Conservation (phyloP, 2,113 vertebrate species). For the Gopherus flavomarginatus region DNA sequence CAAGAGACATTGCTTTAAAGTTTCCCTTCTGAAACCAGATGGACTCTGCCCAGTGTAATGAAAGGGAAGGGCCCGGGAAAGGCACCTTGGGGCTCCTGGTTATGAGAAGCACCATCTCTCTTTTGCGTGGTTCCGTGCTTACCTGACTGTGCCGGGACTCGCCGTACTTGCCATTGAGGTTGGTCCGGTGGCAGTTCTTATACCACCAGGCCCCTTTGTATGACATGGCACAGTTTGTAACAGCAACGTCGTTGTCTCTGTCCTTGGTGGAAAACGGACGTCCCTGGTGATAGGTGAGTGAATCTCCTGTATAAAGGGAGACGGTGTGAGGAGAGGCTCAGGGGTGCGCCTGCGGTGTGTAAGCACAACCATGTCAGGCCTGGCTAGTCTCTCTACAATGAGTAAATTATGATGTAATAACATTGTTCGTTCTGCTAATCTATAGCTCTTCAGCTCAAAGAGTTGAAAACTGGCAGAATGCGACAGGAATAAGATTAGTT, state of each 20-base stretch:
- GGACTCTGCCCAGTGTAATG: neutral
- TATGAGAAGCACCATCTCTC: neutral
- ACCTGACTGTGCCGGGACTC: slow-evolving; percentile 99
- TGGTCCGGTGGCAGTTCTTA: slow-evolving; percentile 98
- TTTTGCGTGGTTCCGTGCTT: neutral
- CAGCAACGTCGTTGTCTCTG: slow-evolving; percentile 96
- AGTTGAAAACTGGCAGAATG: neutral
- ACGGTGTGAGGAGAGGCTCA: neutral
- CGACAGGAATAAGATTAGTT: rapidly evolving
- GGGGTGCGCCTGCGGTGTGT: neutral
- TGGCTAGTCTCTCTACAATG: neutral
- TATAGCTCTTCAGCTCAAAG: neutral
- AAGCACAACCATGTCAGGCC: no score
- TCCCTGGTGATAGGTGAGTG: slow-evolving; percentile 97
- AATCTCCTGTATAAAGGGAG: slow-evolving; percentile 87
- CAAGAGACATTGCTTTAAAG: neutral
- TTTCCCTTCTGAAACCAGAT: neutral
- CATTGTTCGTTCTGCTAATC: neutral
- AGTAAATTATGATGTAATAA: neutral
- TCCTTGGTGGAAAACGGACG: slow-evolving; percentile 98
- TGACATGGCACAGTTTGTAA: slow-evolving; percentile 97
- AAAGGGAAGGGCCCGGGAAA: no score
- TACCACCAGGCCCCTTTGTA: slow-evolving; percentile 99
- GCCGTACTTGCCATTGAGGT: slow-evolving; percentile 98
- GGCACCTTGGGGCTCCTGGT: rapidly evolving